Evolutionary conservation across 2,113 vertebrate species (phyloP).

Genomic region (Cairina moschata): DNA sequence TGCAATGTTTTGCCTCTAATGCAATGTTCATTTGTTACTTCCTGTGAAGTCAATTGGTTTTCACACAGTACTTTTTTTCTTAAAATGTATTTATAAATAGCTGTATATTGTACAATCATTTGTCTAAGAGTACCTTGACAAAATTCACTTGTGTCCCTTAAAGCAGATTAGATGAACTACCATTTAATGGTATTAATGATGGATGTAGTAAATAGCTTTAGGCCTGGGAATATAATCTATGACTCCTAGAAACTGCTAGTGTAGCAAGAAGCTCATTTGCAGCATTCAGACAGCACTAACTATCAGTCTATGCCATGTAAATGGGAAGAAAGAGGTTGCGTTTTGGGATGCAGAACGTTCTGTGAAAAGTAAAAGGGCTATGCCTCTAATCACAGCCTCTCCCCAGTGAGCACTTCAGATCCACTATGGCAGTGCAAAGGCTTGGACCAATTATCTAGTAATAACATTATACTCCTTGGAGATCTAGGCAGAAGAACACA

Average conservation of each 20-base stretch:
- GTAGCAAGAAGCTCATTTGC: slow-evolving; percentile 57
- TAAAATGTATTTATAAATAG: slow-evolving; percentile 36
- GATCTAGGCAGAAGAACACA: not conserved
- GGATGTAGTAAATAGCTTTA: slow-evolving; percentile 57
- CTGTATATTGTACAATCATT: not conserved
- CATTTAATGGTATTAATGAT: slow-evolving; percentile 62
- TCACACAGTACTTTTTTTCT: not conserved
- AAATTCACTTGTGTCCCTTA: slow-evolving; percentile 44
- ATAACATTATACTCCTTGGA: slow-evolving; percentile 35
- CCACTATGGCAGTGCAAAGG: slow-evolving; percentile 9
- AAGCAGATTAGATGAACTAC: slow-evolving; percentile 58
- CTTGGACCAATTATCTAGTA: slow-evolving; percentile 46
- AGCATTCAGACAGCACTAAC: slow-evolving; percentile 42
- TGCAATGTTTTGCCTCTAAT: not conserved
- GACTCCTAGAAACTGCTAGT: slow-evolving; percentile 45
- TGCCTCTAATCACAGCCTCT: slow-evolving; percentile 31
- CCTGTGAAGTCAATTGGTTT: not conserved
- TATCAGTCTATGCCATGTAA: slow-evolving; percentile 65
- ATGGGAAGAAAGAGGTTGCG: slow-evolving; percentile 38
- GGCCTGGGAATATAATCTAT: slow-evolving; percentile 53
- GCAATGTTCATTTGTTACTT: not conserved
- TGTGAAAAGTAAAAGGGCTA: slow-evolving; percentile 41
- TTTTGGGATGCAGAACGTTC: slow-evolving; percentile 5
- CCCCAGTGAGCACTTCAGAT: slow-evolving; percentile 35
- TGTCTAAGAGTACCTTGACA: slow-evolving; percentile 20